Evolutionary conservation across 2,888 invertebrate species (phyloP).

Genomic region (Polylopha cassiicola): DNA sequence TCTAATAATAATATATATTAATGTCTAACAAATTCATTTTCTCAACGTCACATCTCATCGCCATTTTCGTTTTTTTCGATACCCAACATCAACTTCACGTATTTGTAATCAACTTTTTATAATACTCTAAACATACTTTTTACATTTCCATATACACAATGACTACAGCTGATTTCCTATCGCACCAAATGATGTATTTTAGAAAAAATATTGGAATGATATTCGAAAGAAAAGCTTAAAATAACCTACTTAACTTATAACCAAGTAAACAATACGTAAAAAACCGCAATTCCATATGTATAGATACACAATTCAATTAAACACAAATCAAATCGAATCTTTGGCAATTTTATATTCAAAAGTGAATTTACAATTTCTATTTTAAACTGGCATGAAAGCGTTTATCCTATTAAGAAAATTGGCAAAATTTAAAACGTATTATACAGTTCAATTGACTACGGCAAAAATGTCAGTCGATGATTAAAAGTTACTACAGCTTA

Average conservation of each 20-base stretch:
- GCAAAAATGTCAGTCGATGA: slow-evolving; percentile 17
- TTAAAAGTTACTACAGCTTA: background rate
- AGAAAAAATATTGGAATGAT: slow-evolving; percentile 73
- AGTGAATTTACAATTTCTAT: slow-evolving; percentile 72
- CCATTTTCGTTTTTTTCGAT: slow-evolving; percentile 58
- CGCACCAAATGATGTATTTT: slow-evolving; percentile 61
- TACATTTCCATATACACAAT: slow-evolving; percentile 64
- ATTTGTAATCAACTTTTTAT: slow-evolving; percentile 68
- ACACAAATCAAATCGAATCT: slow-evolving; percentile 64
- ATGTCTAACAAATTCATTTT: slow-evolving; percentile 76
- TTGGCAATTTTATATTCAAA: slow-evolving; percentile 75
- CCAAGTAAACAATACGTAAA: slow-evolving; percentile 29
- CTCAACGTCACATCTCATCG: slow-evolving; percentile 68
- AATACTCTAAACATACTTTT: slow-evolving; percentile 71
- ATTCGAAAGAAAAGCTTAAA: slow-evolving; percentile 45
- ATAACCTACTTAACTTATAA: slow-evolving; percentile 25
- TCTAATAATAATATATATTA: slow-evolving; percentile 76
- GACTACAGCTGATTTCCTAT: slow-evolving; percentile 52
- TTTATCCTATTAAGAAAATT: slow-evolving; percentile 65
- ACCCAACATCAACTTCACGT: slow-evolving; percentile 67
- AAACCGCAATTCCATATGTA: slow-evolving; percentile 52
- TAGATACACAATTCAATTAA: slow-evolving; percentile 41
- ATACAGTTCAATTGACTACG: slow-evolving; percentile 46
- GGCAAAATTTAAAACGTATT: slow-evolving; percentile 61
- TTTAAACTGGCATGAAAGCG: slow-evolving; percentile 59